These are phyloP conservation scores for Pristiophorus japonicus DNA, from an alignment of 2,113 vertebrate genomes.

Conservation along the genomic window DNA sequence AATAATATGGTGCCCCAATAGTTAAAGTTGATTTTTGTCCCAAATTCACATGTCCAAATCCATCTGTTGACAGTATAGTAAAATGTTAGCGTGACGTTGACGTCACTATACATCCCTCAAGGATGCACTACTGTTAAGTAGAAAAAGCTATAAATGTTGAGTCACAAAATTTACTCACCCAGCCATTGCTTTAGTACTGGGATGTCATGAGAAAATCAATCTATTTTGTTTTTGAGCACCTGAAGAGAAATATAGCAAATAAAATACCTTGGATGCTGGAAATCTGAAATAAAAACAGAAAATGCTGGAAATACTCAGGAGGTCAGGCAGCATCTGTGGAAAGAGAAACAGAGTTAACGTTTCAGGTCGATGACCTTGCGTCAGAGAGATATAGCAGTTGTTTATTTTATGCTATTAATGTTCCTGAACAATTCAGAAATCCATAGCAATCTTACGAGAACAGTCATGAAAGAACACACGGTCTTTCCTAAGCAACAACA, in stretches of 20 bases:
- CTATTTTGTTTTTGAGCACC: too few relatives aligned
- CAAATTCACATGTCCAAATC: not conserved
- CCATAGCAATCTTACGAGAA: not conserved
- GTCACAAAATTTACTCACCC: not conserved
- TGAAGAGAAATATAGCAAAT: not conserved
- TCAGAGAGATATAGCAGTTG: too few relatives aligned
- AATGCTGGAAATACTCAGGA: too few relatives aligned
- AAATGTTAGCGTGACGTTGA: not conserved
- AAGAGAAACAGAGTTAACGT: too few relatives aligned
- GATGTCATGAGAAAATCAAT: not conserved
- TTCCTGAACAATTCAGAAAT: not conserved
- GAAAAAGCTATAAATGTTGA: not conserved
- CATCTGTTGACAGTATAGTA: not conserved
- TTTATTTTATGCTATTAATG: not conserved
- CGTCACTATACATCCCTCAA: not conserved
- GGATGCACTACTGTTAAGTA: not conserved
- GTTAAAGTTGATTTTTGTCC: not conserved
- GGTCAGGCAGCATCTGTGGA: too few relatives aligned
- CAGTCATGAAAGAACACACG: not conserved
- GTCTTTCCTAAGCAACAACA: not conserved
- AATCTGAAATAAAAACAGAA: too few relatives aligned
- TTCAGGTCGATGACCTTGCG: too few relatives aligned
- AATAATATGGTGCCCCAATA: not conserved
- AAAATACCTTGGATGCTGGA: too few relatives aligned
- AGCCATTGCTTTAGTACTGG: not conserved